Evolutionary conservation across 2,797 vertebrate genomes (phyloP), one percentile per base, ranked within the genome.

Genomic region (Oophaga sylvatica): DNA sequence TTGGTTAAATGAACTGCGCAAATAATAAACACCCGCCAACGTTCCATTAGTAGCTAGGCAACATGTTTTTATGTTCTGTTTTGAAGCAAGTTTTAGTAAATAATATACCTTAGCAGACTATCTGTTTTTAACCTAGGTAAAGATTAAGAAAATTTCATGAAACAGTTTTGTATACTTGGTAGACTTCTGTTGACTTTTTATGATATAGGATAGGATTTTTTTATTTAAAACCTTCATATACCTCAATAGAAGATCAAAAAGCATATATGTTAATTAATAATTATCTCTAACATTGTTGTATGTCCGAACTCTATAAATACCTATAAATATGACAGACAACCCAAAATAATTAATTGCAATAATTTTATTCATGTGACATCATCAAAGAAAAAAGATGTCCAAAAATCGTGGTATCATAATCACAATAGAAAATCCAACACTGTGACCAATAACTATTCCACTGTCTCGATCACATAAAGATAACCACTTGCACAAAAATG

Each of bases 11-110:
- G 80, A 63, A 83, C 81, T 89, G 84, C n/a, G 13, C 63, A 89
- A 89, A 89, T 83, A 68, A 83, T 86, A 86, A 86, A 89, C 87
- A 89, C 80, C 80, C 73, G 81, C 84, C 70, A 62, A 71, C 59
- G 57, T 86, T 87, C 88, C 88, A 89, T 89, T 89, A 89, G 88
- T 86, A 87, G 88, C 88, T 87, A 83, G 71, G 84, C 84, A 87
- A 89, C 88, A 87, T 62, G 48, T 86, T 77, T 86, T 63, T 87
- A 83, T 86, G 79, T 86, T 89, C 79, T 81, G 76, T 89, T 81
- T 81, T 68, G 79, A 89, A 89, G 83, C 59, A 70, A 80, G 78
- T 81, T 89, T 78, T 86, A 71, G 88, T 86, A 89, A 78, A 85
- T 84, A 85, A 85, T 60, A 89, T 79, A 89, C 56, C 80, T 85